Evolutionary conservation across 30 jellyfish, hydroid and myxozoan genomes (phyloP), one percentile per base, ranked within the genome.

Genomic region (Chironex yamaguchii): DNA sequence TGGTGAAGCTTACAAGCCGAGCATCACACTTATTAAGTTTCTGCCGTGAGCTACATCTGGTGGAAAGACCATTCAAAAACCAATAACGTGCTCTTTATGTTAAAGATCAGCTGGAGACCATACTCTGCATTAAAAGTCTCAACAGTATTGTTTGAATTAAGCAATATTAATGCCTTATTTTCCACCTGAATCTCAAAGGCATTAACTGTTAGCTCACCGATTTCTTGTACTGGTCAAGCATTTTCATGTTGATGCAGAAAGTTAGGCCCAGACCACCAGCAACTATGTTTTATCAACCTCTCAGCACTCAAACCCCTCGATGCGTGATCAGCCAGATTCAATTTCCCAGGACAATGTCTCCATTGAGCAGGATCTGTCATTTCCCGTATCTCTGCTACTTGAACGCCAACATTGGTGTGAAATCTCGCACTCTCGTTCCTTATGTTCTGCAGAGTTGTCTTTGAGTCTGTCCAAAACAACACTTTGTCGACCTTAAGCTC

Each of bases 401-500:
- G 29, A 36, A 76, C 78, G 12, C 82, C 87, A 12, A 78, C 96
- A 64, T 76, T 76, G 24, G 81, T 36, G 12, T 87, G 81, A 66
- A 64, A 76, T 23, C 75, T 29, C 48, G 66, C 67, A 11, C 76
- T 20, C 34, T 23, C 62, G 31, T 87, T 87, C 25, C 23, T 42
- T 29, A 87, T 87, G 52, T 82, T 52, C 11, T 68, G 68, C 64
- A 81, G 49, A 33, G 82, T 95, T 0, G 83, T 36, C 24, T 65
- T 82, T 53, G 89, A 71, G 76, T 90, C 96, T 2, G 95, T 82
- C 96, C 97, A 90, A 70, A 81, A 71, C 0, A 73, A 24, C 4
- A 74, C 34, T 11, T 49, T 1, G 53, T 75, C 67, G 13, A 68
- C 9, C 20, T 51, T 21, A 13, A 63, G 27, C 3, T 34, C 82